Evolutionary conservation across 2,113 vertebrate species (phyloP).

Genomic region (Rhinopithecus roxellana): DNA sequence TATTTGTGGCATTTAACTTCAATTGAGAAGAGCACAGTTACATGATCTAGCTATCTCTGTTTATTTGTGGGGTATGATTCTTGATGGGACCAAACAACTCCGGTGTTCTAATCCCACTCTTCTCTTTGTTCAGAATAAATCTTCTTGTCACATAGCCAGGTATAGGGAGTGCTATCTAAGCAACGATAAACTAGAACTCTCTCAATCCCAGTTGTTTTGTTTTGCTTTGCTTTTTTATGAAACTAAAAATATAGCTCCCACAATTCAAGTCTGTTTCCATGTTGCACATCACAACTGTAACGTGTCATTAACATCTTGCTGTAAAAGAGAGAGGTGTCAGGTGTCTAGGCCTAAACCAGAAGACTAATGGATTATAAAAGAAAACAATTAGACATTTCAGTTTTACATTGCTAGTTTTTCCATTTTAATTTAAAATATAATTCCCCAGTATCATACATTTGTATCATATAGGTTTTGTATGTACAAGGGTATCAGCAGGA

Average conservation of each 20-base stretch:
- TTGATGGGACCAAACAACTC: background rate
- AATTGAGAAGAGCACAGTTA: background rate
- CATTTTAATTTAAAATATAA: background rate
- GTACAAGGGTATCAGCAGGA: background rate
- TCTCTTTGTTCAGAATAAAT: constrained; percentile 1
- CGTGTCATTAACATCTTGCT: background rate
- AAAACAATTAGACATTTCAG: background rate
- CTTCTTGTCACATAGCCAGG: background rate
- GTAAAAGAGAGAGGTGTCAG: background rate
- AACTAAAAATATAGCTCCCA: background rate
- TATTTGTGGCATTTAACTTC: background rate
- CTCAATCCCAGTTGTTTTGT: background rate
- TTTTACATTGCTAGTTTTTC: background rate
- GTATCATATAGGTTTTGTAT: background rate
- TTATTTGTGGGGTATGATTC: background rate
- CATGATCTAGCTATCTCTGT: background rate
- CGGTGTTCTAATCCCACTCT: background rate
- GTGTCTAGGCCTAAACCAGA: background rate
- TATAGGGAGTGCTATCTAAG: background rate
- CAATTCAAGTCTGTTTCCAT: background rate
- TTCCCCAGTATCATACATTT: background rate
- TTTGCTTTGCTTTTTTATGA: background rate
- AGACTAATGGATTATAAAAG: background rate
- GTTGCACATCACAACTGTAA: background rate
- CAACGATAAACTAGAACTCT: background rate